Evolutionary conservation across 2,888 invertebrate genomes (phyloP).

Genomic region (Biston betularia): DNA sequence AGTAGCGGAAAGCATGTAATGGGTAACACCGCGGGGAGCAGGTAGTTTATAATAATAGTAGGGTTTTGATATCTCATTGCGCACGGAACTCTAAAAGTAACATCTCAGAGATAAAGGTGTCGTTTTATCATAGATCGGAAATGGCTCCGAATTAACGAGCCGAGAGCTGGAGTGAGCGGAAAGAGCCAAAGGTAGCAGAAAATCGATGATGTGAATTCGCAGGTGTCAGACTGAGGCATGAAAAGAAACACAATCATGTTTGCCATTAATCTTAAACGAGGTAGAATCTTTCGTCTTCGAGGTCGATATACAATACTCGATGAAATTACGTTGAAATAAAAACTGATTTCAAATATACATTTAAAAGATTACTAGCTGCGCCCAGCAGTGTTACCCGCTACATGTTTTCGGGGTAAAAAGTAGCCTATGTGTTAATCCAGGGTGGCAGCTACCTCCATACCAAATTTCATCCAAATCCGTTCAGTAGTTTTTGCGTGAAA

Average conservation of each 20-base stretch:
- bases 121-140: slow-evolving; percentile 40
- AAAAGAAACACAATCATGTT: not conserved
- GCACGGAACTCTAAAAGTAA: slow-evolving; percentile 10
- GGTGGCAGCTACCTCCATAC: too few relatives aligned
- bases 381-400: too few relatives aligned
- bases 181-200: slow-evolving; percentile 5
- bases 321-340: too few relatives aligned
- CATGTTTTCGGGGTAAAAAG: too few relatives aligned
- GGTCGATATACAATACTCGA: too few relatives aligned
- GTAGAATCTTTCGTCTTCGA: not conserved
- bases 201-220: slow-evolving; percentile 19
- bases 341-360: too few relatives aligned
- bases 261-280: not conserved
- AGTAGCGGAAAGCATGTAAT: too few relatives aligned
- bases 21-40: too few relatives aligned
- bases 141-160: slow-evolving; percentile 41
- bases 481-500: too few relatives aligned
- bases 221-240: slow-evolving; percentile 7
- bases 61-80: not conserved
- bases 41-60: not conserved
- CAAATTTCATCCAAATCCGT: too few relatives aligned
- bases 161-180: slow-evolving; percentile 17
- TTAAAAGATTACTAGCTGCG: too few relatives aligned
- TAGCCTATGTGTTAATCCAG: too few relatives aligned
- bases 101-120: slow-evolving; percentile 28